These are phyloP conservation scores for Ectropis crepuscularia DNA, from an alignment of 2,888 invertebrate species.

Conservation along the genomic window DNA sequence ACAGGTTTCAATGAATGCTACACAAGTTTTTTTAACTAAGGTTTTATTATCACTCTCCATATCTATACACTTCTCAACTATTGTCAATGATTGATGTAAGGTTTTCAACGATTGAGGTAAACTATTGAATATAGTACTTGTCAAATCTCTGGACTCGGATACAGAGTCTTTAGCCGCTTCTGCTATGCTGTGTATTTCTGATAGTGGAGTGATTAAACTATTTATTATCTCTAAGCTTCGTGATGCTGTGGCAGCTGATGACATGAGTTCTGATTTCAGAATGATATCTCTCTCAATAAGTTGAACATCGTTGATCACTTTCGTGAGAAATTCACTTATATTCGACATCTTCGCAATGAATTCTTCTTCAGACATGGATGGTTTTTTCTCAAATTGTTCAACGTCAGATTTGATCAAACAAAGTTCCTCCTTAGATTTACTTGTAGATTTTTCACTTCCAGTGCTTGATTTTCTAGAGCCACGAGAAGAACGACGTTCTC, in stretches of 20 bases:
- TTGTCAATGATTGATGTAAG: constrained; percentile 87
- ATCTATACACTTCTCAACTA: constrained; percentile 88
- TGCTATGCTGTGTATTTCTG: constrained; percentile 86
- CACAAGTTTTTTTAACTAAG: constrained; percentile 88
- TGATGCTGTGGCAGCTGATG: constrained; percentile 87
- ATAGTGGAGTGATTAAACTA: constrained; percentile 86
- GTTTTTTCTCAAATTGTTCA: constrained; percentile 38
- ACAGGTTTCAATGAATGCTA: constrained; percentile 86
- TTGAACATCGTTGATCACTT: constrained; percentile 83
- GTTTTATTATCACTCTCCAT: constrained; percentile 88
- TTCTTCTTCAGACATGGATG: constrained; percentile 53
- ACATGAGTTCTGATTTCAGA: constrained; percentile 87
- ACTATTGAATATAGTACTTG: constrained; percentile 82
- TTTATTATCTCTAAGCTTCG: constrained; percentile 87
- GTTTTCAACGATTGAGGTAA: constrained; percentile 85
- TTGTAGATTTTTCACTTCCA: constrained; percentile 79
- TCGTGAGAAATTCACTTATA: constrained; percentile 66
- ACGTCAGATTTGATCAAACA: constrained; percentile 40
- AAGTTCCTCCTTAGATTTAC: constrained; percentile 66
- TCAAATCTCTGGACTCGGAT: constrained; percentile 65
- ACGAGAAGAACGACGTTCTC: constrained; percentile 73
- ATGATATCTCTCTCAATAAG: constrained; percentile 87
- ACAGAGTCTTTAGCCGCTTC: constrained; percentile 80
- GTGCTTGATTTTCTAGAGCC: constrained; percentile 75
- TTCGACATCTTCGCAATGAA: constrained; percentile 57